Base-by-base conservation (phyloP, 2,113 vertebrate species). In the Gymnarchus niloticus region DNA sequence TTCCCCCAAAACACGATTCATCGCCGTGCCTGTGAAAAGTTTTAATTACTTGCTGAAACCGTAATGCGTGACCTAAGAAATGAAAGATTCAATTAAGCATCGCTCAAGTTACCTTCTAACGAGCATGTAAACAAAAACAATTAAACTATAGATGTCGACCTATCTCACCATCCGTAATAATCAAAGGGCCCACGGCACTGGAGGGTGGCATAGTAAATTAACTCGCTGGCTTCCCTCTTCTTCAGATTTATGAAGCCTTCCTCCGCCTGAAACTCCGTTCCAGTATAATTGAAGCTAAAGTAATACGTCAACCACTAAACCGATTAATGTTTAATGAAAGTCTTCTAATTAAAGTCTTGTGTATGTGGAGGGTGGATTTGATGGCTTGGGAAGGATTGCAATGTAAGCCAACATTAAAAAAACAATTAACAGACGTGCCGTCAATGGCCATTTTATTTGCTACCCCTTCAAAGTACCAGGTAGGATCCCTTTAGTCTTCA, bases 51-150 rank as follows among this genome's bases (percentile, higher is more conserved):
- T 88, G 83, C 52, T 80, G 48, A 86, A 91, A 87, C 86, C 23
- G 69, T 86, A 89, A 84, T 4, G 51, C 51, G 25, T 69, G 33
- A 14, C 86, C 86, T 86, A 84, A 87, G 87, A 85, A 91, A 90
- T 84, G 73, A 90, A 88, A 87, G 49, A 87, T 61, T 87, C 59
- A 51, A 91, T 92, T 91, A 84, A 90, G 91, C 82, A 1, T 80
- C 6, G 83, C 83, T 91, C 90, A 76, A 88, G 84, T 91, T 91
- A 61, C 91, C 89, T 91, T 91, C 91, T 88, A 93, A 92, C 88
- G 87, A 92, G 88, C 83, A 77, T 80, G 87, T 86, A 90, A 89
- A 90, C 81, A 89, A 81, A 87, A 88, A 88, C 86, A 84, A 89
- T 91, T 89, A 87, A 86, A 85, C 86, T 84, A 85, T 57, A 87